Evolutionary conservation across 1,140 invertebrate genomes (phyloP), one percentile per base, ranked within the genome.

Genomic region (Cotesia chilonis): DNA sequence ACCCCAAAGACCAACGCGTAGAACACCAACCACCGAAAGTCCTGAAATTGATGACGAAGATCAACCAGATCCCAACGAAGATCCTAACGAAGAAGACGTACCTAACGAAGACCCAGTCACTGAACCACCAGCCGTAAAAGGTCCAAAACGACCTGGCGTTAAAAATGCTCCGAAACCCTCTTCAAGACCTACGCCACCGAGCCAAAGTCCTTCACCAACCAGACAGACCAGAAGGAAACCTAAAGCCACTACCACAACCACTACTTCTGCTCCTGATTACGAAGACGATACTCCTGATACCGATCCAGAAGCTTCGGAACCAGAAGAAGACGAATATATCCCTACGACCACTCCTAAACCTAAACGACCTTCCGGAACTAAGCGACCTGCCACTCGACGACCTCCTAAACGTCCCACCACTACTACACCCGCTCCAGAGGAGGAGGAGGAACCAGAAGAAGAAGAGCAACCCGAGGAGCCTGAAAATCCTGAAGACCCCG

Each of bases 371-470:
- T 20, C 54, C 12, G 54, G 54, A 3, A 55, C n/a, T 55, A 55
- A 55, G 5, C 54, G 54, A 12, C 54, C 54, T 14, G 1, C 12
- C 9, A 55, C 10, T 14, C n/a, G 57, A 20, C 4, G 57, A 59
- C 57, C 57, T 4, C n/a, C 57, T 9, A 59, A 59, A 20, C 57
- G 57, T 7, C 57, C 20, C 17, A 20, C 57, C 9, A 17, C 57
- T 20, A 59, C 57, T 7, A 17, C 57, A 28, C 17, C n/a, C 0
- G 7, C 57, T 59, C 54, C 54, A 55, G 17, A 55, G 4, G 20
- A 59, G 4, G 57, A 14, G 17, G 41, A 71, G 54, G 36, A 52
- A 37, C 3, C 61, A n/a, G 12, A 71, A 64, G 20, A 20, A 55
- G 17, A 55, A 9, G 20, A 59, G 4, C 14, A 71, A 64, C 36